Base-by-base conservation (phyloP, 2,797 vertebrate species). In the Catostomus latipinnis region DNA sequence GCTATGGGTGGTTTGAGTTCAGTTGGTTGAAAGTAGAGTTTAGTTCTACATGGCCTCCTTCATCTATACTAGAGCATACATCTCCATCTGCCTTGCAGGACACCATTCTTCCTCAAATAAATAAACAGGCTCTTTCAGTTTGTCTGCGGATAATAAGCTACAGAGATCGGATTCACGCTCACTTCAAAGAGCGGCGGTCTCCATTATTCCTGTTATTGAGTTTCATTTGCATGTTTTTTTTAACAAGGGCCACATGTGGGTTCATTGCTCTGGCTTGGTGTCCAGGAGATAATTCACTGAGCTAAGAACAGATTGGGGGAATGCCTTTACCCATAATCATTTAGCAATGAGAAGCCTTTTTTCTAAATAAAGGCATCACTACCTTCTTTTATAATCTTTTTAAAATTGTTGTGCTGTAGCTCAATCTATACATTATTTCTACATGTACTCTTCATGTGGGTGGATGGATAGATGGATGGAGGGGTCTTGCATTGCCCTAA, bases 131-230 rank as follows among this genome's bases (percentile, higher is more conserved):
- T 74, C 80, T 86, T 90, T 87, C 82, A 86, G 78, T 49, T 90
- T 90, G 12, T 89, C 90, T 93, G 90, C 87, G 90, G 86, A 84
- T 92, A 92, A 93, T 94, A 91, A 92, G 90, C 90, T 82, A 83
- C 87, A 45, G 87, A 72, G 82, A 88, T 91, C 87, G 83, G 87
- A 91, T 93, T 92, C 90, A 86, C 82, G 84, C 0, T 10, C 83
- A 89, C 91, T 91, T 93, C 92, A 94, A 93, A 94, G 88, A 83
- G 71, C 70, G 4, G 76, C 84, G 81, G 58, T 83, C 88, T 89
- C 87, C 87, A 88, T 87, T 85, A 71, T 83, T 88, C 88, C 84
- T 84, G 81, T 88, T 92, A 87, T 88, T 90, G 91, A 87, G 80
- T 83, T 90, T 89, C 87, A 84, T 82, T 82, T 78, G 0, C 45